Percentiles rank a stretch among this genome's conserved stretches.
Conservation (phyloP, 2,113 vertebrate genomes). For the Sprattus sprattus region DNA sequence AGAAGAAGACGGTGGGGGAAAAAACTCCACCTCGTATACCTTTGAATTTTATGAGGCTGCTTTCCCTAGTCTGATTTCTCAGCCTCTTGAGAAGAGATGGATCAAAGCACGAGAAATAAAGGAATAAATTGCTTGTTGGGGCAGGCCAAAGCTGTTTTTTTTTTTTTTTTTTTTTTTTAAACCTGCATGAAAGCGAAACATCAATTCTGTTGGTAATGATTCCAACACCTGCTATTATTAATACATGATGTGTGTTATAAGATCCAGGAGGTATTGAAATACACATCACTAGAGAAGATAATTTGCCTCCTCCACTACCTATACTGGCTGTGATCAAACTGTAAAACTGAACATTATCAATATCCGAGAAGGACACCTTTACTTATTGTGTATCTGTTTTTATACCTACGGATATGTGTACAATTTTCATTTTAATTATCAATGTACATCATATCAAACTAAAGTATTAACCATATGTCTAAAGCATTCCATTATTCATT, state of each 20-base stretch:
- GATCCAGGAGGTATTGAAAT: background rate
- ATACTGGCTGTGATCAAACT: background rate
- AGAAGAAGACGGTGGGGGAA: background rate
- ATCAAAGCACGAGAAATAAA: conserved; percentile 50
- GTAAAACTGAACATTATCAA: background rate
- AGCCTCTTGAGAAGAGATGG: conserved; percentile 32
- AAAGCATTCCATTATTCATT: background rate
- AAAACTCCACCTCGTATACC: conserved; percentile 26
- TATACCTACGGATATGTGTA: background rate
- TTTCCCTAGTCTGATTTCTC: conserved; percentile 34
- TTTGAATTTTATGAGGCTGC: conserved; percentile 46
- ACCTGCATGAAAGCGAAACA: conserved; percentile 12
- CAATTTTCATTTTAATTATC: background rate
- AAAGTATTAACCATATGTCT: background rate
- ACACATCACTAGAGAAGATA: background rate
- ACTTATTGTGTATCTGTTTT: background rate
- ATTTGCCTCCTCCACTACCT: background rate
- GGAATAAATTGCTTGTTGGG: conserved; percentile 45
- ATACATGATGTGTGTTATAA: background rate
- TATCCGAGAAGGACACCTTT: background rate
- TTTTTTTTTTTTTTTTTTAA: background rate
- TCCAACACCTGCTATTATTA: conserved; percentile 36
- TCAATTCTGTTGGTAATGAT: conserved; percentile 29
- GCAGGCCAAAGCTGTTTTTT: background rate
- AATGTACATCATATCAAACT: no score